Evolutionary conservation across 2,888 invertebrate genomes (phyloP).

Genomic region (Graphium colonna): DNA sequence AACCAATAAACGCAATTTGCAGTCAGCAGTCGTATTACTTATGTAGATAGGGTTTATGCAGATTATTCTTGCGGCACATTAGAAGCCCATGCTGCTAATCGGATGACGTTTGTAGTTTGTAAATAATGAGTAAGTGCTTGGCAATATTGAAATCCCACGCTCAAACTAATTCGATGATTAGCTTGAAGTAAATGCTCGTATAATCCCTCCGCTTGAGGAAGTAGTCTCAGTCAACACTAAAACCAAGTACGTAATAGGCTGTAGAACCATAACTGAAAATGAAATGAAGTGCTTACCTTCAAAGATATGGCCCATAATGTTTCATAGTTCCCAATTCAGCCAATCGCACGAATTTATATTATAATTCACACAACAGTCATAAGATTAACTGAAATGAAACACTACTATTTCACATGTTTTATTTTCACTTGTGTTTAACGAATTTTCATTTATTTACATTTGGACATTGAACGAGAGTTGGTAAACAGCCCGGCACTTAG

Average conservation of each 20-base stretch:
- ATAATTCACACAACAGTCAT: constrained; percentile 51
- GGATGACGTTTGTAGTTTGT: constrained; percentile 9
- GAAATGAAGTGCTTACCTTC: constrained; percentile 19
- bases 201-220: not conserved
- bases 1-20: not conserved
- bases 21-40: not conserved
- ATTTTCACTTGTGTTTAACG: constrained; percentile 24
- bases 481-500: constrained; percentile 28
- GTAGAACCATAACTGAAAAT: not conserved
- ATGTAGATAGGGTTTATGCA: constrained; percentile 28
- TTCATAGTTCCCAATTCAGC: constrained; percentile 13
- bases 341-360: constrained; percentile 34
- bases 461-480: constrained; percentile 30
- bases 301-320: constrained; percentile 5
- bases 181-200: not conserved
- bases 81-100: constrained; percentile 27
- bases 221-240: not conserved
- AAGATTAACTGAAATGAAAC: constrained; percentile 34
- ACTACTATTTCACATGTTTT: constrained; percentile 41
- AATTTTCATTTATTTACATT: constrained; percentile 31
- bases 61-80: constrained; percentile 35
- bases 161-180: constrained; percentile 3
- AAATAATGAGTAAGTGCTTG: constrained; percentile 1
- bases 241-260: constrained; percentile 2
- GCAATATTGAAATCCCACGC: constrained; percentile 4